Conservation (phyloP, 2,888 invertebrate species). For the Epistrophe eligans region DNA sequence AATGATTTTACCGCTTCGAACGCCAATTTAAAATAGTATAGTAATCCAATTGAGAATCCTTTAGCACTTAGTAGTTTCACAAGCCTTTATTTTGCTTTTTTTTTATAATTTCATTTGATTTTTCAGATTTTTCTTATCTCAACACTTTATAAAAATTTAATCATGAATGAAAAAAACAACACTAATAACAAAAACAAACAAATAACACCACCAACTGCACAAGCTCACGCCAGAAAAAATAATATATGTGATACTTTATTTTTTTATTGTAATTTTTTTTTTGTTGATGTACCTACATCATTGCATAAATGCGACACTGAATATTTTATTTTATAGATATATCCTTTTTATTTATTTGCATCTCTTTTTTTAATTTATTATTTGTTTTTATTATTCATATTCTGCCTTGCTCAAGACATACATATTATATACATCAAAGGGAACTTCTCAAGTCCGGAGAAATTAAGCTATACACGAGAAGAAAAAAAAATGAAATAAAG, state of each 20-base stretch:
- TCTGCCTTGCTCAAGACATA: slow-evolving; percentile 47
- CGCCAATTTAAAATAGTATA: slow-evolving; percentile 4
- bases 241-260: neutral
- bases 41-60: slow-evolving; percentile 60
- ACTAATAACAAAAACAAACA: neutral
- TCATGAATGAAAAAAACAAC: neutral
- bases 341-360: slow-evolving; percentile 25
- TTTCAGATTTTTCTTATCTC: slow-evolving; percentile 8
- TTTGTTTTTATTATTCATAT: slow-evolving; percentile 37
- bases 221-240: neutral
- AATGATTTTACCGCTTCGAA: slow-evolving; percentile 33
- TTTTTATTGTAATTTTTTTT: neutral
- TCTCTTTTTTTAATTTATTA: slow-evolving; percentile 15
- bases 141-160: neutral
- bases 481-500: neutral
- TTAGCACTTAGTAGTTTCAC: slow-evolving; percentile 26
- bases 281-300: neutral
- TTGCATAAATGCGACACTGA: slow-evolving; percentile 3
- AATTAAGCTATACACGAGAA: slow-evolving; percentile 32
- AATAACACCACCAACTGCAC: neutral
- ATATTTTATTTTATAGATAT: neutral
- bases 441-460: slow-evolving; percentile 28
- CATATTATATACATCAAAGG: slow-evolving; percentile 51
- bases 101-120: slow-evolving; percentile 1
- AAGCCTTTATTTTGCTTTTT: slow-evolving; percentile 1